Evolutionary conservation across 2,888 invertebrate species (phyloP).

Genomic region (Drosophila hawaiiensis): DNA sequence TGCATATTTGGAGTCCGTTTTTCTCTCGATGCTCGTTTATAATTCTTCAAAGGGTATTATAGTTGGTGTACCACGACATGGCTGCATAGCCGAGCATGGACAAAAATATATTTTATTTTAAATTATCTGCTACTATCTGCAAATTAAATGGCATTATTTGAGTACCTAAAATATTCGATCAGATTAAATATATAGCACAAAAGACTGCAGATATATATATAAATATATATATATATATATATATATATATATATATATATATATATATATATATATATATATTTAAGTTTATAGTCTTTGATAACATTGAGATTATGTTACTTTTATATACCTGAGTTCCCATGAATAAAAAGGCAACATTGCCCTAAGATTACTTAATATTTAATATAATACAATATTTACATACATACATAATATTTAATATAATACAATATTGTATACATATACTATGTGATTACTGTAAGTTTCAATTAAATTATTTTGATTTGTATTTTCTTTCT

Average conservation of each 20-base stretch:
- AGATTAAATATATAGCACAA: not conserved
- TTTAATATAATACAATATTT: not conserved
- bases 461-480: not conserved
- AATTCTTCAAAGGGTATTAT: slow-evolving; percentile 29
- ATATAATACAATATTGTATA: not conserved
- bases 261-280: not conserved
- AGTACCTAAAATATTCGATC: not conserved
- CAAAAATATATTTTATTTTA: not conserved
- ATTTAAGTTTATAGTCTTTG: not conserved
- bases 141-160: not conserved
- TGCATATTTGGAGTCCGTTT: slow-evolving; percentile 38
- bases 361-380: not conserved
- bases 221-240: too few relatives aligned
- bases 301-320: not conserved
- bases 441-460: not conserved
- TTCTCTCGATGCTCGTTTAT: slow-evolving; percentile 40
- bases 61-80: slow-evolving; percentile 1
- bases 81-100: slow-evolving; percentile 14
- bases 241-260: too few relatives aligned
- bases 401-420: not conserved
- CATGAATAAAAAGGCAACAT: not conserved
- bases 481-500: not conserved
- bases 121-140: not conserved
- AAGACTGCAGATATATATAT: too few relatives aligned
- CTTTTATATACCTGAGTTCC: not conserved